Base-by-base conservation (phyloP, 2,888 invertebrate genomes). In the Phengaris arion region DNA sequence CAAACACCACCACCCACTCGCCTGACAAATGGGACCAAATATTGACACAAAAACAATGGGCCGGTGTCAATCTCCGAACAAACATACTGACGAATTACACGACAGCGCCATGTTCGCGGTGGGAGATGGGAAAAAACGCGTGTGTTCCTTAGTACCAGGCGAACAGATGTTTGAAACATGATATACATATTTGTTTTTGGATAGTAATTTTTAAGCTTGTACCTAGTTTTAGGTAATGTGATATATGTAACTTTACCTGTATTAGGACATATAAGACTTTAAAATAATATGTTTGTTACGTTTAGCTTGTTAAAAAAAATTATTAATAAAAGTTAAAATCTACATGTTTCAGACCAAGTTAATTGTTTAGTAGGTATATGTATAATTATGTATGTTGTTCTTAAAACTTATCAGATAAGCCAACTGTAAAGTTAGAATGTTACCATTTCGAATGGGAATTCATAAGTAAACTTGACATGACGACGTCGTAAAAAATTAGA, bases 1-100 rank as follows among this genome's bases (percentile, higher is more conserved):
- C 86, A 87, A 89, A 89, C 87, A 84, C 83, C 87, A 84, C 83
- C 85, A 86, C 87, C 85, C 88, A 85, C 87, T 86, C 87, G 86
- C 85, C 46, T 76, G 76, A 76, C 74, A 76, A 92, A 92, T 89
- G 88, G 84, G 88, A 85, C 86, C 86, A 91, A 92, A 92, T 92
- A 92, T 92, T 92, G 90, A 91, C 92, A 89, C 87, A 92, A 92
- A 93, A 93, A 93, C 93, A 93, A 93, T 91, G 89, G 86, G 87
- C 82, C 82, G 89, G 92, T 93, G 92, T 92, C 93, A 89, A 92
- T 92, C 90, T 86, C 85, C 84, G 87, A 88, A 90, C 89, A 93
- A 92, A 93, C 80, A 84, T 79, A 80, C 86, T 84, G 89, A 91
- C 89, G 90, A 91, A 92, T 92, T 91, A 93, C 88, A 87, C 89